Percentiles rank a stretch among this genome's conserved stretches.
Evolutionary conservation across 2,113 vertebrate species (phyloP).

Genomic region (Donacobius atricapilla): DNA sequence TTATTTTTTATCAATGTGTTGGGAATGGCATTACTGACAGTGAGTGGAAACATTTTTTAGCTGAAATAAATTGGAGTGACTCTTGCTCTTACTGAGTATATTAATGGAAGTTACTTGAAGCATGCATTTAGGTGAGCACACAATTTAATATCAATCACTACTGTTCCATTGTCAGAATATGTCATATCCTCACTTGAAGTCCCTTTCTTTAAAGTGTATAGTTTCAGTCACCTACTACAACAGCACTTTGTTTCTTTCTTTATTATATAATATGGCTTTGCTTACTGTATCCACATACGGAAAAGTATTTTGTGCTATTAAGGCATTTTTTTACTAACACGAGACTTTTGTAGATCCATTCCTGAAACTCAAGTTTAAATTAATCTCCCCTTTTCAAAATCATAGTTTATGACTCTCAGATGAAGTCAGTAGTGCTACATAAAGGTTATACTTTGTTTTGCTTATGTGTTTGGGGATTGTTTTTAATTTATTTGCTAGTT

Average conservation of each 20-base stretch:
- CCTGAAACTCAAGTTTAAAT: background rate
- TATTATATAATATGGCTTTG: background rate
- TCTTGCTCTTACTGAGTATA: background rate
- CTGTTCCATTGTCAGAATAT: background rate
- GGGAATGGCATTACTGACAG: background rate
- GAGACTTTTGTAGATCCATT: background rate
- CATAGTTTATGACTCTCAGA: background rate
- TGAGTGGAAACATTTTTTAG: background rate
- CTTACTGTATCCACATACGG: background rate
- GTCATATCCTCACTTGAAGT: background rate
- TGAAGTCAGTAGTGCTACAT: background rate
- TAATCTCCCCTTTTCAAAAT: background rate
- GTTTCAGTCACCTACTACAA: background rate
- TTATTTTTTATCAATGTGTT: background rate
- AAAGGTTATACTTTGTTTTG: background rate
- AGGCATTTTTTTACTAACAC: background rate
- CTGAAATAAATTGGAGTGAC: slow-evolving; percentile 7
- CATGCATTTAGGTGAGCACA: background rate
- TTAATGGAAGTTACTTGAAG: background rate
- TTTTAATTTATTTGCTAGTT: background rate
- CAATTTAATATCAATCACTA: background rate
- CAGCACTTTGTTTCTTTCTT: background rate
- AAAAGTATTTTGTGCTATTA: background rate
- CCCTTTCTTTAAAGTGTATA: background rate
- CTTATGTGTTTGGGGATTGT: background rate